These are phyloP conservation scores for Hydropotes inermis DNA, from an alignment of 2,113 vertebrate genomes.

Conservation along the genomic window DNA sequence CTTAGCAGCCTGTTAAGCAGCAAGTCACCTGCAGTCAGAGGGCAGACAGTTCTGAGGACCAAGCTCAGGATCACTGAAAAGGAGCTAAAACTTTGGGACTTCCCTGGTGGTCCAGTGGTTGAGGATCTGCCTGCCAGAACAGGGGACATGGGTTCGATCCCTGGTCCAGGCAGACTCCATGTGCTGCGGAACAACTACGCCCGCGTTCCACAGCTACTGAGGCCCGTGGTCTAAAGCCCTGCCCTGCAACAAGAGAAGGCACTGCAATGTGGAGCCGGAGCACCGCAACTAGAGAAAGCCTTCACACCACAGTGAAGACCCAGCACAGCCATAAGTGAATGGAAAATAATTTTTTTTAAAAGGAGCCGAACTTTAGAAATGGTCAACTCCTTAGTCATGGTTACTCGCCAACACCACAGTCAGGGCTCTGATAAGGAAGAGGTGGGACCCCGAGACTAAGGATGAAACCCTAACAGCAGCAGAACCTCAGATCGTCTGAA, in stretches of 20 bases:
- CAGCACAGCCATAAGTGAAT: not conserved
- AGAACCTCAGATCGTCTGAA: not conserved
- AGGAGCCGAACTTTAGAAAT: not conserved
- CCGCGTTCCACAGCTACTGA: not conserved
- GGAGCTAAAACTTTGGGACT: not conserved
- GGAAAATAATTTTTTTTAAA: not conserved
- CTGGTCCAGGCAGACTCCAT: not conserved
- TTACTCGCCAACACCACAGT: not conserved
- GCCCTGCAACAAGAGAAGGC: not conserved
- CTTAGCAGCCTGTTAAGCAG: not conserved
- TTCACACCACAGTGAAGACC: not conserved
- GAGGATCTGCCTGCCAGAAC: not conserved
- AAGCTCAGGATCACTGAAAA: not conserved
- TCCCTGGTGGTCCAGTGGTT: not conserved
- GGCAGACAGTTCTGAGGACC: not conserved
- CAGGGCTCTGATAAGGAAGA: not conserved
- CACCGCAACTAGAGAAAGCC: not conserved
- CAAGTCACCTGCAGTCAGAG: not conserved
- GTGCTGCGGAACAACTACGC: not conserved
- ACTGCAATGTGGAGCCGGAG: not conserved
- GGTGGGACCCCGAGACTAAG: not conserved
- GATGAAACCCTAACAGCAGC: not conserved
- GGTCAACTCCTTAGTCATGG: not conserved
- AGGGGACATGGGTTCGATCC: not conserved
- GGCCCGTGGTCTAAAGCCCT: not conserved